A percentile compares a stretch with the other conserved stretches of the same genome.
phyloP scores from a whole-genome alignment of 64 coral and sea anemone species.

The Catalaphyllia jardinei region DNA sequence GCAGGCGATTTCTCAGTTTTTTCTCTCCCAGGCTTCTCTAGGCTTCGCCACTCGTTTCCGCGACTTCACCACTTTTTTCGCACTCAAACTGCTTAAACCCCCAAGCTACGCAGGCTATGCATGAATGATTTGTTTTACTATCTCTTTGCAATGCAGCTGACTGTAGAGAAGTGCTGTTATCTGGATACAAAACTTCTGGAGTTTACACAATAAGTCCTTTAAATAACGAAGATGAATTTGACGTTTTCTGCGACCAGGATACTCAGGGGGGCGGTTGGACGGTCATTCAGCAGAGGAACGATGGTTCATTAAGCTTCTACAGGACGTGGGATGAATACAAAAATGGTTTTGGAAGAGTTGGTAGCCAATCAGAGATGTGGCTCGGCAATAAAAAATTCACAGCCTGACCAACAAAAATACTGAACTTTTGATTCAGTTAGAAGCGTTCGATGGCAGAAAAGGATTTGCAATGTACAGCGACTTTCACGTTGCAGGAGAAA shows the following conservation, averaged over 20 bases:
- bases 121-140: neutral
- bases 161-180: conserved; percentile 28
- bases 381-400: conserved; percentile 11
- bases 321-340: neutral
- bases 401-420: neutral
- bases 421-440: neutral
- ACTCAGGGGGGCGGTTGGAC: conserved; percentile 61
- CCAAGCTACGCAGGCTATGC: too few species aligned
- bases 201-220: conserved; percentile 12
- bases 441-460: neutral
- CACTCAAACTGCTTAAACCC: too few species aligned
- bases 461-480: neutral
- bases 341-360: neutral
- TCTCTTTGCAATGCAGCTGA: conserved; percentile 25
- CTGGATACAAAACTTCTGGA: neutral
- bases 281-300: neutral
- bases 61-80: too few species aligned
- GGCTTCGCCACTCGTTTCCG: too few species aligned
- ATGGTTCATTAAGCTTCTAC: neutral
- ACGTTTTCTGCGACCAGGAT: conserved; percentile 35
- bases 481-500: neutral
- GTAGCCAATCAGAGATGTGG: conserved; percentile 7
- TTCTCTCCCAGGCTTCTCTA: too few species aligned
- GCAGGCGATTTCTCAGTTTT: too few species aligned
- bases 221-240: neutral